Percentiles rank a stretch among this genome's conserved stretches.
Conservation (phyloP, 2,888 invertebrate species). For the Agonopterix subpropinquella region DNA sequence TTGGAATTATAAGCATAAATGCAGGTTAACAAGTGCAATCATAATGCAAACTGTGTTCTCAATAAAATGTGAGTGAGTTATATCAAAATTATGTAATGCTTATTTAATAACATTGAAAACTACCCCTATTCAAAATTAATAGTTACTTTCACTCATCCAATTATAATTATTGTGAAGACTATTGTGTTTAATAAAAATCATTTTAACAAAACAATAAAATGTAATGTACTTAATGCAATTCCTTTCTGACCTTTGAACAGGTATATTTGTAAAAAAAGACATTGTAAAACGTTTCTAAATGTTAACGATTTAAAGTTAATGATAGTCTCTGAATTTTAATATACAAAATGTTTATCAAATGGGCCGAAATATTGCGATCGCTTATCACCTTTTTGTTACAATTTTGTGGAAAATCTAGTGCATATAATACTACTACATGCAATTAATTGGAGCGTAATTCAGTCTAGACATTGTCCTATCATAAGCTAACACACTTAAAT, state of each 20-base stretch:
- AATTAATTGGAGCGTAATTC: slow-evolving; percentile 63
- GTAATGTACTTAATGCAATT: slow-evolving; percentile 17
- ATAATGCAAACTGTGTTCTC: slow-evolving; percentile 25
- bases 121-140: no score
- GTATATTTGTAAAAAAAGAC: slow-evolving; percentile 16
- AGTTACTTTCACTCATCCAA: slow-evolving; percentile 1
- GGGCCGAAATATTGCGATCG: slow-evolving; percentile 47
- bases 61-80: slow-evolving; percentile 12
- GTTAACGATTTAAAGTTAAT: slow-evolving; percentile 30
- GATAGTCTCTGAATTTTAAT: slow-evolving; percentile 31
- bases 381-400: slow-evolving; percentile 20
- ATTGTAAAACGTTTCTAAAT: slow-evolving; percentile 34
- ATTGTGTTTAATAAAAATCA: background rate
- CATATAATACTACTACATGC: slow-evolving; percentile 24
- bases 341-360: slow-evolving; percentile 53
- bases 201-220: background rate
- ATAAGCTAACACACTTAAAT: slow-evolving; percentile 51
- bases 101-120: no score
- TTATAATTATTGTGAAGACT: slow-evolving; percentile 2
- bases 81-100: no score
- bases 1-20: slow-evolving; percentile 11
- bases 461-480: slow-evolving; percentile 69
- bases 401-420: slow-evolving; percentile 62
- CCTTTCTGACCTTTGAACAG: slow-evolving; percentile 14
- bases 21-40: slow-evolving; percentile 43